phyloP scores from a whole-genome alignment of 1,140 invertebrate genomes.

The Dreissena polymorpha region DNA sequence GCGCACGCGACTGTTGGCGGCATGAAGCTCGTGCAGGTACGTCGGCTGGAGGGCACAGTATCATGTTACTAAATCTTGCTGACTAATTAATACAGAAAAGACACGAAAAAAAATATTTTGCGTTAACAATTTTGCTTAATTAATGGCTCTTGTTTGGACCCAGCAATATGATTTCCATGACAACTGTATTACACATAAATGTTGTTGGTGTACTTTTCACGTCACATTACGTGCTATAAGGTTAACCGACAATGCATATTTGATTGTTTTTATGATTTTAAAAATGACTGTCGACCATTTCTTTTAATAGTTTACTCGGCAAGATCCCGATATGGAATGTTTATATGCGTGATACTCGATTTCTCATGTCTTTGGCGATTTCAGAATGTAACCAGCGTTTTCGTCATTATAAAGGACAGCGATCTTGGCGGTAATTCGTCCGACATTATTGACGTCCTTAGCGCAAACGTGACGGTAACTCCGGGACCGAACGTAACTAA shows the following conservation, averaged over 20 bases:
- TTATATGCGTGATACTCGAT: no score
- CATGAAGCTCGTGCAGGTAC: constrained; percentile 31
- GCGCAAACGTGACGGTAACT: constrained; percentile 11
- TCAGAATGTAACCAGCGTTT: constrained; percentile 11
- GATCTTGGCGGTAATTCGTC: constrained; percentile 13
- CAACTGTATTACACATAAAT: not conserved
- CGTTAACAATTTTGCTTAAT: not conserved
- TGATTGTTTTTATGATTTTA: not conserved
- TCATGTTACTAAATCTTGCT: not conserved
- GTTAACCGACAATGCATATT: not conserved
- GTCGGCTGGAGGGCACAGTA: not conserved
- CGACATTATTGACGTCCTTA: constrained; percentile 42
- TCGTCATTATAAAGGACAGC: constrained; percentile 31
- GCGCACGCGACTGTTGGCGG: constrained; percentile 35
- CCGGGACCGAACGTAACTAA: constrained; percentile 27
- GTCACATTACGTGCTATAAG: not conserved
- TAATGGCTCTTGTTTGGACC: not conserved
- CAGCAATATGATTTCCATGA: not conserved
- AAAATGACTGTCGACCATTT: not conserved
- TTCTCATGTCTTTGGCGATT: not conserved
- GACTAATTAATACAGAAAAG: not conserved
- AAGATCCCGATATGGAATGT: no score
- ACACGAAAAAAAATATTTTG: not conserved
- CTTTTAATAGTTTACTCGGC: not conserved
- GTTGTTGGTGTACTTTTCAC: not conserved